These are phyloP conservation scores for Melospiza melodia DNA, from an alignment of 2,113 vertebrate species.

Conservation along the genomic window DNA sequence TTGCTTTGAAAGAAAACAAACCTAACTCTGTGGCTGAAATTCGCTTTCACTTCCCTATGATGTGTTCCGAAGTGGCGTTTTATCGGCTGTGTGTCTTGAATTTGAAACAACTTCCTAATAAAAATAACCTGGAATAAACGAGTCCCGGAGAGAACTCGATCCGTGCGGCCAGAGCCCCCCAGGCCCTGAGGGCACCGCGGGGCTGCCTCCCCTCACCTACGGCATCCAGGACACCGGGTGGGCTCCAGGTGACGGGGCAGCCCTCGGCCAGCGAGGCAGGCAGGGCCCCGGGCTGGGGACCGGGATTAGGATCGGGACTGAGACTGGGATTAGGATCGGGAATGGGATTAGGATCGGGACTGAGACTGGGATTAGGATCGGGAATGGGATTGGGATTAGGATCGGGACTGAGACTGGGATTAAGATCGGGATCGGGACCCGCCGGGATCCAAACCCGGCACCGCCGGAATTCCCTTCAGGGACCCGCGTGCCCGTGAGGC, in stretches of 20 bases:
- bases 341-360: too few relatives aligned
- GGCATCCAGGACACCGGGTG: not conserved
- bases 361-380: too few relatives aligned
- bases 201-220: not conserved
- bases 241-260: not conserved
- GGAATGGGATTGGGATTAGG: too few relatives aligned
- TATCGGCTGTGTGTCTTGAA: not conserved
- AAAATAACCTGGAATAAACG: slow-evolving; percentile 41
- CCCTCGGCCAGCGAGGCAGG: not conserved
- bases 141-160: not conserved
- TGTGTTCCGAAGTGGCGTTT: not conserved
- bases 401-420: too few relatives aligned
- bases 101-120: slow-evolving; percentile 48
- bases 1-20: not conserved
- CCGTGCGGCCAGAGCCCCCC: not conserved
- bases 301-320: fast-evolving
- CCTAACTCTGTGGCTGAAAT: not conserved
- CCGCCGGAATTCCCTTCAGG: fast-evolving
- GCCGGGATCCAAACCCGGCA: not conserved
- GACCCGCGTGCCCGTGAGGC: fast-evolving
- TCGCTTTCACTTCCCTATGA: not conserved
- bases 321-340: too few relatives aligned
- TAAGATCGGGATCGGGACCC: fast-evolving
- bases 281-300: not conserved
- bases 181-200: not conserved